Percentiles rank a stretch among this genome's conserved stretches.
Conservation (phyloP, 2,797 vertebrate species). For the Xyrichtys novacula region DNA sequence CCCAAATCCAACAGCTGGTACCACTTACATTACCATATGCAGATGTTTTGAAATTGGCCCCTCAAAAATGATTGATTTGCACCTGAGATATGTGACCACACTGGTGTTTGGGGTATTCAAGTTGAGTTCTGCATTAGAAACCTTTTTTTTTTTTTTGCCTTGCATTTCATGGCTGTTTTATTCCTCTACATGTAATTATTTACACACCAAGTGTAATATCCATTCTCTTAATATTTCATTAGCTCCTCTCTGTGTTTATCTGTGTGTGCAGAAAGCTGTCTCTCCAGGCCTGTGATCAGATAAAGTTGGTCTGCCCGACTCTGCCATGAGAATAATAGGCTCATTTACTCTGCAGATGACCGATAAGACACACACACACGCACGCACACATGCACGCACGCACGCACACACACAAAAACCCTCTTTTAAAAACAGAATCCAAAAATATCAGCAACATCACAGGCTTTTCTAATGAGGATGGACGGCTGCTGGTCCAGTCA, state of each 20-base stretch:
- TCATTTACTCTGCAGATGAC: slow-evolving; percentile 84
- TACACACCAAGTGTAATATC: neutral
- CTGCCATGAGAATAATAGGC: slow-evolving; percentile 79
- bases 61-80: no score
- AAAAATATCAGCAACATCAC: slow-evolving; percentile 48
- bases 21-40: no score
- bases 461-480: slow-evolving; percentile 66
- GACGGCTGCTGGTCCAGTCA: slow-evolving; percentile 22
- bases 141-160: no score
- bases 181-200: no score
- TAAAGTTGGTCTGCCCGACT: slow-evolving; percentile 78
- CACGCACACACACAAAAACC: no score
- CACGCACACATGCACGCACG: no score
- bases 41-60: no score
- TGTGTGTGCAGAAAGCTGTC: slow-evolving; percentile 39
- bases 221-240: neutral
- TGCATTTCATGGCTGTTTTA: no score
- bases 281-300: slow-evolving; percentile 73
- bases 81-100: no score
- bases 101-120: no score
- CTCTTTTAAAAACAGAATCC: slow-evolving; percentile 64
- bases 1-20: no score
- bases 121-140: no score
- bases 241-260: slow-evolving; percentile 6
- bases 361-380: slow-evolving; percentile 78